Evolutionary conservation across 2,797 vertebrate genomes (phyloP), one percentile per base, ranked within the genome.

Genomic region (Tinamus major): DNA sequence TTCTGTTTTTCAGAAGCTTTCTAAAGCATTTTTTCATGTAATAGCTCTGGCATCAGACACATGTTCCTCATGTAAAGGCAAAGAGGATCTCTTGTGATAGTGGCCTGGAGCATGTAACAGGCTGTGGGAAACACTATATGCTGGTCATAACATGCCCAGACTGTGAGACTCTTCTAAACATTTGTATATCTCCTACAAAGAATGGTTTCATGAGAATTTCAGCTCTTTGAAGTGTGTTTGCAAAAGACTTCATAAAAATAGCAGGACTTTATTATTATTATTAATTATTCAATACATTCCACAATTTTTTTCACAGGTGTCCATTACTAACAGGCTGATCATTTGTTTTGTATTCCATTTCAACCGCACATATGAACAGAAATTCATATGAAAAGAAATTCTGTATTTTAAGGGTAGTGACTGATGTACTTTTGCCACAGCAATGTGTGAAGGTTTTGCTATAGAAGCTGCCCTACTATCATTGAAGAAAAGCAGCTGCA

Each of bases 351-450:
- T 64, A n/a, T 74, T 86, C 11, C 23, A 49, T 49, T 49, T 49
- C 48, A 49, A 7, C 23, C 24, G 48, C 56, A 79, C 71, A 48
- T 29, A 82, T 31, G 35, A 35, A 35, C 35, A 35, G 35, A 35
- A 35, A 35, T 35, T 35, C 71, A 92, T 76, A 33, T 87, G 90
- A 87, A 91, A 94, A 90, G 69, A 48, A 46, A 29, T 92, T 89
- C 71, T 64, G 58, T 74, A 8, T 83, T 82, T 85, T 26, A 79
- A 71, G 87, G 48, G 55, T 64, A 64, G 69, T 80, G 76, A 92
- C 58, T 94, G 87, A 92, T 70, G 72, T 78, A 15, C 31, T 92
- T 91, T 89, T 90, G 82, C 85, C 13, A 12, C 58, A 91, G 90
- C 65, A 2, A 33, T 56, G 44, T 56, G 42, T 39, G 61, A 67